Conservation (phyloP, 64 coral and sea anemone species). For the Montipora sp. region DNA sequence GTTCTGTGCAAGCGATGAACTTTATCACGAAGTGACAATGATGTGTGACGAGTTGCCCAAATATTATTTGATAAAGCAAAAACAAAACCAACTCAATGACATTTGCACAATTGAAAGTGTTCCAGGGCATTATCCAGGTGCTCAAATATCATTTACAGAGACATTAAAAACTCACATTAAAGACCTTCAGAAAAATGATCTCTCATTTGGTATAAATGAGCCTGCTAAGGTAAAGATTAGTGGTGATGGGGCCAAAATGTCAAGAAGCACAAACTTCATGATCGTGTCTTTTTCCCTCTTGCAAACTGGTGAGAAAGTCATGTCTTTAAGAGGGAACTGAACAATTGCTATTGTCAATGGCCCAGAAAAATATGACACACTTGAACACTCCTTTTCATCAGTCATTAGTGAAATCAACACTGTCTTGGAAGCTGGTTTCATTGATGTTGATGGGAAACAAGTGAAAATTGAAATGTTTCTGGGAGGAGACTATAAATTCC, state of each 20-base stretch:
- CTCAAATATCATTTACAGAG: background rate
- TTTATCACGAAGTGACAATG: too few species aligned
- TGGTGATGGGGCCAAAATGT: constrained; percentile 67
- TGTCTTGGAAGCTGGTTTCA: constrained; percentile 23
- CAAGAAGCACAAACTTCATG: constrained; percentile 52
- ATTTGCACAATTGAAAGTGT: background rate
- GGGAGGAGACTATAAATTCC: constrained; percentile 46
- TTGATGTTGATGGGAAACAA: constrained; percentile 33
- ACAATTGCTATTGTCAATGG: constrained; percentile 74
- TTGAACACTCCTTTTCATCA: constrained; percentile 11
- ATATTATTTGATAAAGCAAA: background rate
- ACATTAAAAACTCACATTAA: background rate
- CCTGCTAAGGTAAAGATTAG: constrained; percentile 54
- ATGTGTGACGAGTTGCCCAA: too few species aligned
- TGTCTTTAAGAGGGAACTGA: constrained; percentile 59
- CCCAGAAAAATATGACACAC: constrained; percentile 51
- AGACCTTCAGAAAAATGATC: background rate
- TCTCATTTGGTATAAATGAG: too few species aligned
- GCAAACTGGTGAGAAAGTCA: constrained; percentile 34
- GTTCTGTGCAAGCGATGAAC: too few species aligned
- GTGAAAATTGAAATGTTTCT: constrained; percentile 28
- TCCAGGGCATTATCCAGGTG: background rate
- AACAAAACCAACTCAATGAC: background rate
- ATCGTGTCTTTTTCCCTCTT: constrained; percentile 59
- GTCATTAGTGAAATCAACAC: constrained; percentile 42